A percentile compares a stretch with the other conserved stretches of the same genome.
Evolutionary conservation across 2,797 vertebrate genomes (phyloP).

Genomic region (Typhlichthys eigenmanni): DNA sequence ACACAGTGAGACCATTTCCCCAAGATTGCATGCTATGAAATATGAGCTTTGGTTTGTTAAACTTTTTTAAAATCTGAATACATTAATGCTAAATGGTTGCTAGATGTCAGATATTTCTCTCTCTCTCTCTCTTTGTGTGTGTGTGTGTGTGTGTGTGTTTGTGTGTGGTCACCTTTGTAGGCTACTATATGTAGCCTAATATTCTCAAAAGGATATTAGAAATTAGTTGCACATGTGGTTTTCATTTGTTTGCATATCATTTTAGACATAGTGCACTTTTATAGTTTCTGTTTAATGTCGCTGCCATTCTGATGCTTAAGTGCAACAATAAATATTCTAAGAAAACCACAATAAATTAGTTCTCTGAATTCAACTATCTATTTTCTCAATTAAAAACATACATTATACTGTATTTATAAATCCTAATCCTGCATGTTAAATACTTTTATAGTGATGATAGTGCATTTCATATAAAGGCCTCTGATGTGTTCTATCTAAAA

Average conservation of each 20-base stretch:
- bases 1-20: slow-evolving; percentile 44
- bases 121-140: background rate
- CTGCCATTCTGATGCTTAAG: slow-evolving; percentile 47
- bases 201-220: slow-evolving; percentile 36
- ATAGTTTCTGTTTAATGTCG: slow-evolving; percentile 58
- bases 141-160: slow-evolving; percentile 21
- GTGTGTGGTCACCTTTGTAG: slow-evolving; percentile 17
- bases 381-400: no score
- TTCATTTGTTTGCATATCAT: slow-evolving; percentile 53
- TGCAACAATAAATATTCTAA: slow-evolving; percentile 51
- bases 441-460: background rate
- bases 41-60: slow-evolving; percentile 51
- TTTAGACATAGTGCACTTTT: slow-evolving; percentile 32
- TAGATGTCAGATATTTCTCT: no score
- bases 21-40: slow-evolving; percentile 53
- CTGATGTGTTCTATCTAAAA: slow-evolving; percentile 5
- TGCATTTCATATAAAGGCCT: slow-evolving; percentile 5
- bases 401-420: background rate
- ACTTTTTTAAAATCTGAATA: slow-evolving; percentile 24
- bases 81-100: no score
- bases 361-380: no score
- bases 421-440: background rate
- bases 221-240: slow-evolving; percentile 65
- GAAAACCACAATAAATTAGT: background rate
- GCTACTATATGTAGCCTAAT: slow-evolving; percentile 6